Evolutionary conservation across 2,888 invertebrate genomes (phyloP).

Genomic region (Latrodectus elegans): DNA sequence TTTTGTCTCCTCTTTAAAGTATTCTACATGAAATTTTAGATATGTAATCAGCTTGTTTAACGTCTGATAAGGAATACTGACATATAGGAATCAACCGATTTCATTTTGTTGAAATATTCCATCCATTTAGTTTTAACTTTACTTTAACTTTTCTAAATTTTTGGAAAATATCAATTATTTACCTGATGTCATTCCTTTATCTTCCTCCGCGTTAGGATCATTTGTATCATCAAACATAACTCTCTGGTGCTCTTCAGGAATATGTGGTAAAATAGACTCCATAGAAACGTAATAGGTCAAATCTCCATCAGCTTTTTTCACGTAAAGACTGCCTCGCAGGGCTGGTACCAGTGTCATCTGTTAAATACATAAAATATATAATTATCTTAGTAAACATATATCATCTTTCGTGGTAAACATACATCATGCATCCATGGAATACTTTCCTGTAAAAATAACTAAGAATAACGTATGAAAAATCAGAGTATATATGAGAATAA

Average conservation of each 20-base stretch:
- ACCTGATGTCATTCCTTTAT: constrained; percentile 45
- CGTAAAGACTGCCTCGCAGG: constrained; percentile 4
- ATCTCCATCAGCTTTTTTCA: constrained; percentile 7
- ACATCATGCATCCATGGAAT: not conserved
- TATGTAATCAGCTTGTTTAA: too few species aligned
- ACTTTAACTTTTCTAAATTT: not conserved
- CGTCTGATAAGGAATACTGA: too few species aligned
- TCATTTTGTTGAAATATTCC: not conserved
- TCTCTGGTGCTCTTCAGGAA: not conserved
- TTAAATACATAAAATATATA: too few species aligned
- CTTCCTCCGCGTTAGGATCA: not conserved
- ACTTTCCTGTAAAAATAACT: too few species aligned
- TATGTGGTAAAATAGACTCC: not conserved
- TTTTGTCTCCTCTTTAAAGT: too few species aligned
- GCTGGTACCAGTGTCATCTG: not conserved
- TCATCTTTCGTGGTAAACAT: not conserved
- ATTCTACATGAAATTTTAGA: too few species aligned
- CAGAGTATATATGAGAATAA: too few species aligned
- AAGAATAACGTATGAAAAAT: too few species aligned
- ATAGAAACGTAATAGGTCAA: not conserved
- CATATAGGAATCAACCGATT: too few species aligned
- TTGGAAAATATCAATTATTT: not conserved
- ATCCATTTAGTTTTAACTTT: too few species aligned
- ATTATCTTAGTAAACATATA: not conserved
- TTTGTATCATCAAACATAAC: not conserved